A percentile compares a stretch with the other conserved stretches of the same genome.
These are phyloP conservation scores for Drosophila anomelani DNA, from an alignment of 2,888 invertebrate genomes.

Conservation along the genomic window DNA sequence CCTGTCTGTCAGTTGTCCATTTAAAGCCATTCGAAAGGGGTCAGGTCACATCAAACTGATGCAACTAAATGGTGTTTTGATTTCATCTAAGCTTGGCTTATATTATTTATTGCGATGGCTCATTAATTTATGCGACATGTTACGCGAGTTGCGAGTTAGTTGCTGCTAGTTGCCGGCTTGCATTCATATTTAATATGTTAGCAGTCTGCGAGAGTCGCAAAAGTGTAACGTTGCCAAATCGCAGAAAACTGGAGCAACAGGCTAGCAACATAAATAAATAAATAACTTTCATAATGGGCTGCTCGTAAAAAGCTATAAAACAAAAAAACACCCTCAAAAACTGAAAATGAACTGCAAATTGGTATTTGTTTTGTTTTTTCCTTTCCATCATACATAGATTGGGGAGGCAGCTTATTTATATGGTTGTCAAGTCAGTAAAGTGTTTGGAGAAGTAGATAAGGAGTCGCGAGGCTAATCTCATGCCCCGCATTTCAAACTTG, in stretches of 20 bases:
- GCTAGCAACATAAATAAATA: constrained; percentile 14
- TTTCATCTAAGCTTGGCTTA: neutral
- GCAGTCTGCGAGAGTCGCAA: neutral
- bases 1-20: constrained; percentile 1
- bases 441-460: constrained; percentile 28
- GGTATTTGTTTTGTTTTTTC: neutral
- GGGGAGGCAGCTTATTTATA: constrained; percentile 10
- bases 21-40: constrained; percentile 20
- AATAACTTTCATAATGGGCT: constrained; percentile 36
- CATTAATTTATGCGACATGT: constrained; percentile 49
- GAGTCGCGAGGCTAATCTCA: constrained; percentile 9
- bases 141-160: neutral
- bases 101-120: constrained; percentile 34
- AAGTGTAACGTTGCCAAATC: constrained; percentile 24
- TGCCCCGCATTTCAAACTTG: constrained; percentile 25
- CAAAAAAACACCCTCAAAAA: constrained; percentile 7
- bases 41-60: constrained; percentile 28
- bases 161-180: constrained; percentile 3
- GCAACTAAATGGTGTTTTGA: constrained; percentile 33
- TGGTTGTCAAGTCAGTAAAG: constrained; percentile 26
- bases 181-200: constrained; percentile 14
- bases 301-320: constrained; percentile 8
- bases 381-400: constrained; percentile 3
- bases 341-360: neutral
- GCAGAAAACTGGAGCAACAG: constrained; percentile 19